These are phyloP conservation scores for Heliconius himera DNA, from an alignment of 1,140 invertebrate genomes.

Conservation along the genomic window DNA sequence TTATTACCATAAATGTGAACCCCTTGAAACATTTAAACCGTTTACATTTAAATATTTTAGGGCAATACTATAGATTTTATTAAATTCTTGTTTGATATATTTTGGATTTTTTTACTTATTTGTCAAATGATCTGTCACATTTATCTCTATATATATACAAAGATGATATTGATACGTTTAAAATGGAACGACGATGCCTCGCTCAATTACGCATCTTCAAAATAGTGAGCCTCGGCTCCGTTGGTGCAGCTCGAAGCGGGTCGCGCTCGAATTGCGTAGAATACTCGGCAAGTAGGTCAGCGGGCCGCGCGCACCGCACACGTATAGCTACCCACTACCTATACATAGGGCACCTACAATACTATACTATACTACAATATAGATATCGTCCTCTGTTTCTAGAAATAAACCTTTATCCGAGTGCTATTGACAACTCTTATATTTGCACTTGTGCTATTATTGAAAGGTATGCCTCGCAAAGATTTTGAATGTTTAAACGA, in stretches of 20 bases:
- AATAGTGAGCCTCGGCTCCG: constrained; percentile 31
- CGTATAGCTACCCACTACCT: constrained; percentile 17
- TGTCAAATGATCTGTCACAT: neutral
- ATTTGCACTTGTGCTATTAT: constrained; percentile 1
- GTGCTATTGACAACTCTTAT: constrained; percentile 9
- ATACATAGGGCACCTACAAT: constrained; percentile 38
- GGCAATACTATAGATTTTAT: neutral
- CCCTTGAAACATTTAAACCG: neutral
- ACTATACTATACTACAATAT: constrained; percentile 37
- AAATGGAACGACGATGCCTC: neutral
- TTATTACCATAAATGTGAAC: neutral
- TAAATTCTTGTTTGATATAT: neutral
- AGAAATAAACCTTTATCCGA: constrained; percentile 15
- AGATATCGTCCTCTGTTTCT: constrained; percentile 23
- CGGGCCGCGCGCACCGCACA: constrained; percentile 62
- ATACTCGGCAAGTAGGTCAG: constrained; percentile 76
- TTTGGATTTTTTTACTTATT: neutral
- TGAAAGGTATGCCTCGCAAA: neutral
- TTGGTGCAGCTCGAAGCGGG: constrained; percentile 63
- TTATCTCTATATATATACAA: neutral
- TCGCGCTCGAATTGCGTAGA: constrained; percentile 76
- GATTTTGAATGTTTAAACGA: neutral
- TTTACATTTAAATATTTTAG: neutral
- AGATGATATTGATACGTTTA: neutral
- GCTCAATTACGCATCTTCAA: constrained; percentile 31